These are phyloP conservation scores for Cremastinae sp. DNA, from an alignment of 2,888 invertebrate genomes.

Conservation along the genomic window DNA sequence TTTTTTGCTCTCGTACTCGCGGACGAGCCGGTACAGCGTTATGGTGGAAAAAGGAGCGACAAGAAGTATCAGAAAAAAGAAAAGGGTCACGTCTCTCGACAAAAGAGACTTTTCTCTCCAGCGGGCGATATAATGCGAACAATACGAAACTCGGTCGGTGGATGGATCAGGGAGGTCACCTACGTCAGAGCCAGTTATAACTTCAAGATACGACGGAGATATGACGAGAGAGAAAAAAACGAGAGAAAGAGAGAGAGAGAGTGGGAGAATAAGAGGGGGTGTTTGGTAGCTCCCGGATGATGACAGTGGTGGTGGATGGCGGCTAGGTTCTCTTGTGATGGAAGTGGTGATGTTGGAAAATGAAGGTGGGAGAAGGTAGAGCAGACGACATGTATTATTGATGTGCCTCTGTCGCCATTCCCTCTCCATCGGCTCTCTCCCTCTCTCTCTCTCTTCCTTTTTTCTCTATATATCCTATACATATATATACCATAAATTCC, in stretches of 20 bases:
- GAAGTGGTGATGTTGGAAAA: slow-evolving; percentile 52
- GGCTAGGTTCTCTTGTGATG: slow-evolving; percentile 44
- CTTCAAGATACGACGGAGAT: slow-evolving; percentile 69
- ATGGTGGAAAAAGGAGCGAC: slow-evolving; percentile 17
- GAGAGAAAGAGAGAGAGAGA: too few relatives aligned
- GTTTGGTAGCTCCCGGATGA: too few relatives aligned
- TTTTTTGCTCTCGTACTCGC: too few relatives aligned
- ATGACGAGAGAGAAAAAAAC: too few relatives aligned
- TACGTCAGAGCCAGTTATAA: slow-evolving; percentile 72
- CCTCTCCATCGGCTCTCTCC: slow-evolving; percentile 59
- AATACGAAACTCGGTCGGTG: slow-evolving; percentile 59
- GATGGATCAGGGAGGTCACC: slow-evolving; percentile 68
- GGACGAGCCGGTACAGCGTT: too few relatives aligned
- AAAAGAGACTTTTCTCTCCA: slow-evolving; percentile 53
- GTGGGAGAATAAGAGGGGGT: too few relatives aligned
- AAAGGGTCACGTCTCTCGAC: slow-evolving; percentile 59
- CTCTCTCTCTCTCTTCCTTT: slow-evolving; percentile 37
- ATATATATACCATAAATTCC: too few relatives aligned
- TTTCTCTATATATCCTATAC: slow-evolving; percentile 39
- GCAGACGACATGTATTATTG: slow-evolving; percentile 75
- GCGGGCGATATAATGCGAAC: slow-evolving; percentile 55
- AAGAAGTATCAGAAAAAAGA: slow-evolving; percentile 43
- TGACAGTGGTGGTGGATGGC: slow-evolving; percentile 39
- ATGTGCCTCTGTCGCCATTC: slow-evolving; percentile 72
- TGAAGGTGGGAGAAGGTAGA: slow-evolving; percentile 63